Conservation (phyloP, 2,113 vertebrate species). For the Pipra filicauda region DNA sequence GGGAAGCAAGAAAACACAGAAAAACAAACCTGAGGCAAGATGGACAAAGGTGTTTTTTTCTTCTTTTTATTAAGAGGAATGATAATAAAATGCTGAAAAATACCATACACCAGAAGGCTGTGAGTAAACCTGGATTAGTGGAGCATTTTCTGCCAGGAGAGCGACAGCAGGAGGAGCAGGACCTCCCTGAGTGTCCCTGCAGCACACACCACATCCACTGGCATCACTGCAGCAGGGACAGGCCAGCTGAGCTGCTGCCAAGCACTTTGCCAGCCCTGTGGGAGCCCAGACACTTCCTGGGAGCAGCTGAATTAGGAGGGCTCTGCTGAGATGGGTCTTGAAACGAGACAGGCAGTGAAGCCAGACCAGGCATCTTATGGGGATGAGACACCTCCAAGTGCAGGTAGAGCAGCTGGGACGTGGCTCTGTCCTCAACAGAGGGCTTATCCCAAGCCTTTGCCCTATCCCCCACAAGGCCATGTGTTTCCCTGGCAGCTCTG, state of each 20-base stretch:
- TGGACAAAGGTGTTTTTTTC: not conserved
- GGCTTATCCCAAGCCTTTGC: not conserved
- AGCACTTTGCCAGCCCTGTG: not conserved
- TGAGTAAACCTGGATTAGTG: not conserved
- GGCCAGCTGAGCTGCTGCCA: accelerated
- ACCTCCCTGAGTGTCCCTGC: not conserved
- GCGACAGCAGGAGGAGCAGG: not conserved
- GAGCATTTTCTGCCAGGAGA: not conserved
- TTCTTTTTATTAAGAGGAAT: not conserved
- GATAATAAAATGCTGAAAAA: not conserved
- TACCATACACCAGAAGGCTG: not conserved
- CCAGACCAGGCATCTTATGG: not conserved
- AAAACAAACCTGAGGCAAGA: not conserved
- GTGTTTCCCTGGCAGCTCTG: not conserved
- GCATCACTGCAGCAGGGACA: accelerated
- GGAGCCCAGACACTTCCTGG: not conserved
- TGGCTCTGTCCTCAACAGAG: not conserved
- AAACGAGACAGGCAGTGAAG: not conserved
- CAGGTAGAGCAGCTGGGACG: not conserved
- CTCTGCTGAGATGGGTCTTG: not conserved
- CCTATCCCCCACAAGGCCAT: accelerated
- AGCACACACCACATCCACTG: not conserved
- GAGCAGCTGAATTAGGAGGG: not conserved
- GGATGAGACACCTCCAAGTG: not conserved
- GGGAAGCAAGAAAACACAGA: not conserved